phyloP scores from a whole-genome alignment of 2,113 vertebrate genomes.

The Butastur rufipennis region DNA sequence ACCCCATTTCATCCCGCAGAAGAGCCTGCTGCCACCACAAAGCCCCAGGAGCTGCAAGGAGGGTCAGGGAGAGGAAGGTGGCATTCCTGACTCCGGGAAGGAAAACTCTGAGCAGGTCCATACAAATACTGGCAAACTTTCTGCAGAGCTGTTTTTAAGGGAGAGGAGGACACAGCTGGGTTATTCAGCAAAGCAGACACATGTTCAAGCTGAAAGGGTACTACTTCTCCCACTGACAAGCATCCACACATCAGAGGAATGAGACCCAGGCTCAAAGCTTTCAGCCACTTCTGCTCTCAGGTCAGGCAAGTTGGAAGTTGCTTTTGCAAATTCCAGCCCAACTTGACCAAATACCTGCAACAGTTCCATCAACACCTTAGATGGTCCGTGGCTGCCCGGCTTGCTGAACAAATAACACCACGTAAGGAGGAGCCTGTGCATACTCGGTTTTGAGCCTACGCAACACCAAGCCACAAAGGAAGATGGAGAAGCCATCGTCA shows the following conservation, averaged over 20 bases:
- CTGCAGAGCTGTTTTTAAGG: background rate
- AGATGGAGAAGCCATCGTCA: background rate
- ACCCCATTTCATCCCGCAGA: background rate
- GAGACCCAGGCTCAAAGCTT: background rate
- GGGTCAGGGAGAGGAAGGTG: too few relatives aligned
- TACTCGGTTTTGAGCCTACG: rapidly evolving
- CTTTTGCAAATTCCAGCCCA: background rate
- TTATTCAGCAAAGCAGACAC: background rate
- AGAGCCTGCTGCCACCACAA: background rate
- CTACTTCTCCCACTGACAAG: rapidly evolving
- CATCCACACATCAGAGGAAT: background rate
- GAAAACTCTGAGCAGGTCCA: background rate
- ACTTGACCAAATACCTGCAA: too few relatives aligned
- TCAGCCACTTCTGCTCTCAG: background rate
- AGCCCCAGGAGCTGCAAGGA: background rate
- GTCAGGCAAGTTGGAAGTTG: background rate
- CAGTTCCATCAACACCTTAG: background rate
- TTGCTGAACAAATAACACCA: too few relatives aligned
- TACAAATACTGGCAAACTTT: background rate
- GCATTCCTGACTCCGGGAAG: rapidly evolving
- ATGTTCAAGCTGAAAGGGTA: rapidly evolving
- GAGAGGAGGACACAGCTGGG: background rate
- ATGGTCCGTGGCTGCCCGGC: rapidly evolving
- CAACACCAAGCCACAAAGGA: background rate
- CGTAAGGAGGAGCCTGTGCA: rapidly evolving